Base-by-base conservation (phyloP, 2,888 invertebrate species). In the Plagodis pulveraria region DNA sequence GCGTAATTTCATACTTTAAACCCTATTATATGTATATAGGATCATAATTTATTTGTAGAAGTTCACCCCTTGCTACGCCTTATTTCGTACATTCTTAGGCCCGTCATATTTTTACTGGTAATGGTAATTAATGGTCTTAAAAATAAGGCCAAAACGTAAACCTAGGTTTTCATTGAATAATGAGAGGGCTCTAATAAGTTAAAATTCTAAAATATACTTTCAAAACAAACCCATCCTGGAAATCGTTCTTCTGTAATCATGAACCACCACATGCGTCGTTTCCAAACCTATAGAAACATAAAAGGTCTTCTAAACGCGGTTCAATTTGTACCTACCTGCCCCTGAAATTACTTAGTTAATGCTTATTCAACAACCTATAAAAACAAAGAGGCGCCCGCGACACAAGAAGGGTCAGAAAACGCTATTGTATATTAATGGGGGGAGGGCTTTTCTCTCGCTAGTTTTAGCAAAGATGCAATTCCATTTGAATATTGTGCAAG, bases 401-500 rank as follows among this genome's bases (percentile, higher is more conserved):
- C 82, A 81, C 79, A 76, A 77, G 78, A 79, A 87, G 91, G 90
- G 89, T 87, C 89, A 86, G 80, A 82, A 62, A 83, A 84, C 81
- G 80, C 86, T 86, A 88, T 89, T 90, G 88, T 88, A 86, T 91
- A 91, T 91, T 91, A 91, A 91, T 89, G 91, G 85, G 56, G 56
- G 52, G 48, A 48, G 60, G 36, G 85, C 89, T 79, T 82, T 91
- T 89, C 83, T 77, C 86, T 63, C 84, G 87, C 88, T 90, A 90
- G 91, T 91, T 91, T 91, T 91, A 91, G 91, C 91, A 91, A 92
- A 91, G 91, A 91, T 92, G 91, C 91, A 92, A 92, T 92, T 89
- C 87, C 87, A 92, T 92, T 92, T 92, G 91, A 92, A 92, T 92
- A 91, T 88, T 89, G 89, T 91, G 91, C 91, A 91, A 89, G 89